These are phyloP conservation scores for Anhinga rufa DNA, from an alignment of 2,113 vertebrate genomes.

Conservation along the genomic window DNA sequence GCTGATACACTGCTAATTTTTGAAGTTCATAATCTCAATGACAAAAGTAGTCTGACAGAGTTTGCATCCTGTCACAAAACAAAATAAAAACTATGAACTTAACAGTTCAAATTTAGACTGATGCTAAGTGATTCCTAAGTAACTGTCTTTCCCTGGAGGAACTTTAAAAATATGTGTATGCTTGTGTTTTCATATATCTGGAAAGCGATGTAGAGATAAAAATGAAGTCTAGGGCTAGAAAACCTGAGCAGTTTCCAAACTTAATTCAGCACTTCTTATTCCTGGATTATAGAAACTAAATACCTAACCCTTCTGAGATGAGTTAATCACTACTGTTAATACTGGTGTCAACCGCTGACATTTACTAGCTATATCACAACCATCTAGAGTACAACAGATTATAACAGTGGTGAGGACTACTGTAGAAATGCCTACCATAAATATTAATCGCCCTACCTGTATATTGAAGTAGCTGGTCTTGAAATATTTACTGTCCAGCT, in stretches of 20 bases:
- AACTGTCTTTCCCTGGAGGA: not conserved
- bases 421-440: not conserved
- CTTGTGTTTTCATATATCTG: not conserved
- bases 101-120: not conserved
- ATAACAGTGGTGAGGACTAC: not conserved
- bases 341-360: not conserved
- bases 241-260: not conserved
- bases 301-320: not conserved
- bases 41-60: not conserved
- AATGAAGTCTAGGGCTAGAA: not conserved
- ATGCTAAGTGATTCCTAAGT: not conserved
- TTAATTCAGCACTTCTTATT: not conserved
- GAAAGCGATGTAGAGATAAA: not conserved
- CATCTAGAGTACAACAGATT: not conserved
- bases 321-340: not conserved
- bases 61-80: not conserved
- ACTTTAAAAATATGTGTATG: not conserved
- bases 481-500: not conserved
- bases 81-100: not conserved
- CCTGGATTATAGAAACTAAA: not conserved
- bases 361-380: not conserved
- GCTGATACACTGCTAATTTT: not conserved
- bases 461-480: not conserved
- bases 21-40: not conserved
- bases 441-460: not conserved